Conservation (phyloP, 2,797 vertebrate genomes). For the Ambastaia sidthimunki region DNA sequence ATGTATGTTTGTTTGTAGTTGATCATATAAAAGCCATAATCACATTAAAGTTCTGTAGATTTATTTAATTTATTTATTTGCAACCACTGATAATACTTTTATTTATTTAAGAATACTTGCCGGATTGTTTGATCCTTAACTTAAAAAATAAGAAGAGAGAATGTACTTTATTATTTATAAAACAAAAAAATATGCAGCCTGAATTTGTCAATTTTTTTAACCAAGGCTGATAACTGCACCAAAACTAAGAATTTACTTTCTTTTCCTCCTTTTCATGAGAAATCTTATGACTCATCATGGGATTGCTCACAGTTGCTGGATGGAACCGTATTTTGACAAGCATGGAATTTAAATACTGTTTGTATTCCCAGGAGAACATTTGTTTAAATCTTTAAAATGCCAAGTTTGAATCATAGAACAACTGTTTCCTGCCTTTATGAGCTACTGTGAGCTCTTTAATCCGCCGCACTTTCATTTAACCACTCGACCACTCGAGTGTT, state of each 20-base stretch:
- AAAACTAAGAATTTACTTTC: neutral
- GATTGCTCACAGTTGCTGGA: neutral
- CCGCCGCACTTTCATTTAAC: conserved; percentile 24
- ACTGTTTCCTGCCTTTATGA: conserved; percentile 26
- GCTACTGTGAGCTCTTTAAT: neutral
- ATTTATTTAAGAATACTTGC: conserved; percentile 64
- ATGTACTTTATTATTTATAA: conserved; percentile 65
- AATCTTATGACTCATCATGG: neutral
- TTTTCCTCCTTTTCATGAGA: neutral
- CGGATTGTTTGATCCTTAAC: conserved; percentile 54
- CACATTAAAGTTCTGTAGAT: conserved; percentile 77
- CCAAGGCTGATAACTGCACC: neutral
- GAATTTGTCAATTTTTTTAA: conserved; percentile 69
- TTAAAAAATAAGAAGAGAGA: conserved; percentile 41
- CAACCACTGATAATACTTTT: conserved; percentile 50
- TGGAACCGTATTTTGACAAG: neutral
- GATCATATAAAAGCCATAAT: conserved; percentile 73
- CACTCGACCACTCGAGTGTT: conserved; percentile 45
- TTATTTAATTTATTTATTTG: conserved; percentile 75
- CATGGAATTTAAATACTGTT: neutral
- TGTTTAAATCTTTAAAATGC: conserved; percentile 30
- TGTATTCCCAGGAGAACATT: neutral
- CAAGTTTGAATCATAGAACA: conserved; percentile 30
- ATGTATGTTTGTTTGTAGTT: conserved; percentile 76
- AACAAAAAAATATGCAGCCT: conserved; percentile 61